Base-by-base conservation (phyloP, 2,888 invertebrate species). In the Venusia cambrica region DNA sequence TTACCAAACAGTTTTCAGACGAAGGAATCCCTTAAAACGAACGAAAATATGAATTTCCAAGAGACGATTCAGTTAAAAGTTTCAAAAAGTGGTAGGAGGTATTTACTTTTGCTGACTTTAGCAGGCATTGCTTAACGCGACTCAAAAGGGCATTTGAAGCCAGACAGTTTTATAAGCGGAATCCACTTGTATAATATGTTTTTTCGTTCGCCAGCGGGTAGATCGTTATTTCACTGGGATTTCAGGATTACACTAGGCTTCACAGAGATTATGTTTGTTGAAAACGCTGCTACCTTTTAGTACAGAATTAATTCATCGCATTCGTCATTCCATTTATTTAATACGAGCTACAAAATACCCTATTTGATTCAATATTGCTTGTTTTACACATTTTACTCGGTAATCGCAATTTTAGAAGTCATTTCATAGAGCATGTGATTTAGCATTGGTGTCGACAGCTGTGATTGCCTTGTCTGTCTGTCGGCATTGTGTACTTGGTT, bases 141-240 rank as follows among this genome's bases (percentile, higher is more conserved):
- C 26, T 39, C 33, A 43, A 45, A 43, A 40, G 15, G 27, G 36
- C 42, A 31, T 43, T 32, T 22, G 35, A 48, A 25, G 12, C 37
- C 34, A 39, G 39, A 38, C 35, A 38, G 38, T 36, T 49, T 39
- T 26, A 36, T 34, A 44, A 40, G 37, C 26, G 18, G 39, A 39
- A 46, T 46, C 38, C 37, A 33, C 44, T 48, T 39, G 41, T 44
- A 43, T 37, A 30, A 15, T 8, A 8, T 16, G 15, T 40, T 48
- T 50, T 50, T 47, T 39, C 31, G 31, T 39, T 42, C 33, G 33
- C 36, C 26, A 26, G 30, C 26, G 25, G 21, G 21, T 29, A 41
- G 35, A 45, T 44, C 48, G 45, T 51, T 51, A 51, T 51, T 51
- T 48, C 42, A 38, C 39, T 34, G 39, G 45, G 48, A 42, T 45